Evolutionary conservation across 2,888 invertebrate species (phyloP), one percentile per base, ranked within the genome.

Genomic region (Agrilus cyanescens): DNA sequence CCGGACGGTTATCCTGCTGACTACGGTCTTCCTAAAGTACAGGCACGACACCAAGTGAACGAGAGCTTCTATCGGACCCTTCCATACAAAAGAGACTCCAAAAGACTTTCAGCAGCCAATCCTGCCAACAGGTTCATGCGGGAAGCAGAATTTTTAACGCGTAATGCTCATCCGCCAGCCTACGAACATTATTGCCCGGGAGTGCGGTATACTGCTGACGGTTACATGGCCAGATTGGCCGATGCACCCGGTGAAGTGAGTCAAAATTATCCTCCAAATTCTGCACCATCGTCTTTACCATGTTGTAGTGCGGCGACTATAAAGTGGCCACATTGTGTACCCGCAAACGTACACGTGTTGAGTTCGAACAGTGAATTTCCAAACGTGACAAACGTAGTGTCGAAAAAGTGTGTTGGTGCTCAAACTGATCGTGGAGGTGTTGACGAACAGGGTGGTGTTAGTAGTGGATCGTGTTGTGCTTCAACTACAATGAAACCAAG

Each of bases 181-280:
- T 73, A 74, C 57, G 77, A 73, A 50, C 70, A 71, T 53, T 72
- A 70, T 58, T 67, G 70, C 40, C 64, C 69, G 33, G 77, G 78
- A 59, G 75, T 84, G 38, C 74, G 85, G 50, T 84, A 85, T 58
- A 87, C 86, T 4, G 78, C 82, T 42, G 86, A 86, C 53, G 87
- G 87, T 7, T 87, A 86, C 62, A 85, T 85, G 0, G 60, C 54
- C 6, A 55, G 57, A 36, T 39, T 38, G 7, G 45, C 45, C 33
- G 40, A 40, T 2, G 29, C 44, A 13, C 46, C 53, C 30, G 42
- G 54, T 4, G 52, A 53, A 16, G 49, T 57, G 8, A 55, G 57
- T n/a, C 54, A 55, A 18, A 53, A 50, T 29, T 51, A 59, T 31
- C 56, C 77, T 49, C 82, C 80, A 29, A 25, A 25, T 10, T 81